Evolutionary conservation across 2,797 vertebrate genomes (phyloP).

Genomic region (Euphonia xanthogaster): DNA sequence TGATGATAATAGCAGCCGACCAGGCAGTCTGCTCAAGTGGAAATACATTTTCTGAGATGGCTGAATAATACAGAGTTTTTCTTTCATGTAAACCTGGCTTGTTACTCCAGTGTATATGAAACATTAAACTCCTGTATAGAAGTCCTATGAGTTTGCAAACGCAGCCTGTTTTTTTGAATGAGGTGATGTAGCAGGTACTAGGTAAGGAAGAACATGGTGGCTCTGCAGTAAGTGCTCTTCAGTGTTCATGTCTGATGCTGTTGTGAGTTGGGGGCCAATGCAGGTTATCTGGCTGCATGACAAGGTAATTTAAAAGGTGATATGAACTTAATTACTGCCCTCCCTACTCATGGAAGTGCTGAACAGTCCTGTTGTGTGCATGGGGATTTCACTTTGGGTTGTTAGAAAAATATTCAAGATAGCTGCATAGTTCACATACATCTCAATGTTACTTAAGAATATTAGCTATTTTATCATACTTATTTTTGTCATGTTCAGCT

Average conservation of each 20-base stretch:
- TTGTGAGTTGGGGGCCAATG: rapidly evolving
- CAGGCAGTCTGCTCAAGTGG: neutral
- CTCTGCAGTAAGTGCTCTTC: neutral
- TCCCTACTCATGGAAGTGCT: neutral
- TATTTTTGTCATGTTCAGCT: neutral
- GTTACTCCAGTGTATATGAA: neutral
- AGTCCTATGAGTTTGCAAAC: neutral
- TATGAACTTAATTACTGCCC: neutral
- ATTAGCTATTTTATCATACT: neutral
- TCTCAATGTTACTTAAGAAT: neutral
- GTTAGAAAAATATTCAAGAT: neutral
- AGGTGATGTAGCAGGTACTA: neutral
- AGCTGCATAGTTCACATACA: neutral
- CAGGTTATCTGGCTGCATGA: neutral
- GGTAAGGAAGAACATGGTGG: neutral
- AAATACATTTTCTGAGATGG: neutral
- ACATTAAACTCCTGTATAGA: neutral
- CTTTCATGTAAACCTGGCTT: neutral
- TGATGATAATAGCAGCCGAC: neutral
- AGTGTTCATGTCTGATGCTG: neutral
- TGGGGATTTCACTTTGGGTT: neutral
- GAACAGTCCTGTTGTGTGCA: neutral
- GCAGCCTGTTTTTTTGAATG: neutral
- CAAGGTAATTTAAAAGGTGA: neutral
- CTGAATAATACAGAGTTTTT: neutral